A percentile compares a stretch with the other conserved stretches of the same genome.
Conservation (phyloP, 1,140 invertebrate genomes). For the Drosophila serrata region DNA sequence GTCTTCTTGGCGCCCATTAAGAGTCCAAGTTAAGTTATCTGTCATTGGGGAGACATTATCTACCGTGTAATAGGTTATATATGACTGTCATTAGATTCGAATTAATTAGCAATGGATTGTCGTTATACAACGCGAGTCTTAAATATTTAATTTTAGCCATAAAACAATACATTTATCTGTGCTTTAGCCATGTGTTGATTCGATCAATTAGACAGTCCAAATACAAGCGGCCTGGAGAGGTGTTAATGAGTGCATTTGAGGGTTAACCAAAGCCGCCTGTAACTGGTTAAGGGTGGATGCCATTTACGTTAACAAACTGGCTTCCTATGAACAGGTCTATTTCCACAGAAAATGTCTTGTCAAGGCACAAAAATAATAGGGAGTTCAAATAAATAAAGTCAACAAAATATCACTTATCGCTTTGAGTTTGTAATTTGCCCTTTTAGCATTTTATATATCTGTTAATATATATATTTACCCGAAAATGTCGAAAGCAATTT, state of each 20-base stretch:
- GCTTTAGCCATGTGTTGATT: constrained; percentile 46
- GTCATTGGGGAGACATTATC: constrained; percentile 22
- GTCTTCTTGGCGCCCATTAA: constrained; percentile 21
- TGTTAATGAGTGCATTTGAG: constrained; percentile 64
- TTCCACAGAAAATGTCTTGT: background rate
- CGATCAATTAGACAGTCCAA: constrained; percentile 63
- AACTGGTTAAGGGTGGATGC: constrained; percentile 52
- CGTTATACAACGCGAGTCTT: constrained; percentile 44
- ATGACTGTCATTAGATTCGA: constrained; percentile 20
- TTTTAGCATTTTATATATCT: background rate
- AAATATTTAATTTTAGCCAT: constrained; percentile 62
- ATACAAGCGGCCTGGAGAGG: constrained; percentile 40
- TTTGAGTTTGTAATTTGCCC: background rate
- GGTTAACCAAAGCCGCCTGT: constrained; percentile 44
- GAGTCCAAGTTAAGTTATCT: constrained; percentile 1
- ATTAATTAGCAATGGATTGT: constrained; percentile 56
- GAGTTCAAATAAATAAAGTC: constrained; percentile 7
- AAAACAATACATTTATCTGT: constrained; percentile 75
- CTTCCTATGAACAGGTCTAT: constrained; percentile 10
- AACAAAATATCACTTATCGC: background rate
- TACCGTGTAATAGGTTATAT: constrained; percentile 13
- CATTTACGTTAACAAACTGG: constrained; percentile 3
- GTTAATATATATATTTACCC: background rate
- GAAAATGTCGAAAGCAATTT: constrained; percentile 16
- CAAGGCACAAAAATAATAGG: background rate